phyloP scores from a whole-genome alignment of 2,113 vertebrate genomes.

The Xenopus borealis region DNA sequence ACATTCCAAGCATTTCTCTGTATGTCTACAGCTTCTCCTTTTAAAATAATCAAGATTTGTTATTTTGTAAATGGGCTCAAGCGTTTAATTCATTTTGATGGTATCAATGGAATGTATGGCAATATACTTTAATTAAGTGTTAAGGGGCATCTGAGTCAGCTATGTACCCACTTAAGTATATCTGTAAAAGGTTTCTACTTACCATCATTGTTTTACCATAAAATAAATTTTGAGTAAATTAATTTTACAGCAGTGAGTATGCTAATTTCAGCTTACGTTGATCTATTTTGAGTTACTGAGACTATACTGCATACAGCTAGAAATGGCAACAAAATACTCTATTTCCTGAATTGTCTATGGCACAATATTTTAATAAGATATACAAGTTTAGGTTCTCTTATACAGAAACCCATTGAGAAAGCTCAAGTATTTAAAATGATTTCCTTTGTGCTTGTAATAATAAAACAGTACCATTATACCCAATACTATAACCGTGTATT shows the following conservation, averaged over 20 bases:
- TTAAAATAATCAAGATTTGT: slow-evolving; percentile 31
- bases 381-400: no score
- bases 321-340: no score
- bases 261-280: slow-evolving; percentile 24
- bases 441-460: no score
- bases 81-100: slow-evolving; percentile 18
- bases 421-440: no score
- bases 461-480: no score
- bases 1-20: slow-evolving; percentile 4
- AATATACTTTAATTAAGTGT: slow-evolving; percentile 42
- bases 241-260: slow-evolving; percentile 25
- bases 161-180: slow-evolving; percentile 33
- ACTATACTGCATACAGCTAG: no score
- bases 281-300: slow-evolving; percentile 3
- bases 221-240: slow-evolving; percentile 30
- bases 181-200: slow-evolving; percentile 28
- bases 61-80: slow-evolving; percentile 28
- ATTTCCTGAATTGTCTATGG: no score
- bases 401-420: no score
- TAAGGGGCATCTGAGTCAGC: slow-evolving; percentile 39
- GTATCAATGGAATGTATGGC: slow-evolving; percentile 31
- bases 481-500: no score
- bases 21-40: slow-evolving; percentile 13
- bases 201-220: slow-evolving; percentile 28
- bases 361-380: no score